Percentiles rank a stretch among this genome's conserved stretches.
Evolutionary conservation across 2,888 invertebrate genomes (phyloP).

Genomic region (Lasioglossum vierecki): DNA sequence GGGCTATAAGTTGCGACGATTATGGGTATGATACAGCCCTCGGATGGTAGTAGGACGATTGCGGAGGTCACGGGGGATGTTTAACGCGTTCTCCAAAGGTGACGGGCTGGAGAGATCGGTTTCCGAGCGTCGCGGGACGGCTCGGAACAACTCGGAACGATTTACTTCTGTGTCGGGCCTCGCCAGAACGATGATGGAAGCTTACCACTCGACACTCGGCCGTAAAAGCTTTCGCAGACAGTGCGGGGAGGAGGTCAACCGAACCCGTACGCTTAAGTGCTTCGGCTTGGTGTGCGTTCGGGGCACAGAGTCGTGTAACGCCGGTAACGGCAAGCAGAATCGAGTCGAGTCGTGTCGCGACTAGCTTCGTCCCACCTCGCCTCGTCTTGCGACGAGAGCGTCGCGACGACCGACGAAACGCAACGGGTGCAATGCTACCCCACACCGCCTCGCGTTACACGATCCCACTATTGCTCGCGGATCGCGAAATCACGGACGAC

Average conservation of each 20-base stretch:
- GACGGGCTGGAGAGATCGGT: slow-evolving; percentile 20
- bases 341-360: not conserved
- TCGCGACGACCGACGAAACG: not conserved
- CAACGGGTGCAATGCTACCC: not conserved
- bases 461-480: not conserved
- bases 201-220: slow-evolving; percentile 56
- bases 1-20: not conserved
- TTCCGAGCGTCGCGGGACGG: not conserved
- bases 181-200: slow-evolving; percentile 57
- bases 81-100: not conserved
- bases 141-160: slow-evolving; percentile 5
- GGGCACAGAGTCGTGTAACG: slow-evolving; percentile 12
- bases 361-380: not conserved
- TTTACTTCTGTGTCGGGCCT: slow-evolving; percentile 53
- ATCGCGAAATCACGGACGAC: not conserved
- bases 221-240: slow-evolving; percentile 72
- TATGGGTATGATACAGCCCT: not conserved
- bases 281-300: slow-evolving; percentile 38
- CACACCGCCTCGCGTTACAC: not conserved
- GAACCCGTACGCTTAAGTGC: slow-evolving; percentile 61
- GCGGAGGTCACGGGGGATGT: not conserved
- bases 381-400: not conserved
- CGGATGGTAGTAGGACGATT: not conserved
- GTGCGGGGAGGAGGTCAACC: slow-evolving; percentile 69
- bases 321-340: not conserved